Evolutionary conservation across 2,888 invertebrate species (phyloP), one percentile per base, ranked within the genome.

Genomic region (Caenorhabditis doughertyi): DNA sequence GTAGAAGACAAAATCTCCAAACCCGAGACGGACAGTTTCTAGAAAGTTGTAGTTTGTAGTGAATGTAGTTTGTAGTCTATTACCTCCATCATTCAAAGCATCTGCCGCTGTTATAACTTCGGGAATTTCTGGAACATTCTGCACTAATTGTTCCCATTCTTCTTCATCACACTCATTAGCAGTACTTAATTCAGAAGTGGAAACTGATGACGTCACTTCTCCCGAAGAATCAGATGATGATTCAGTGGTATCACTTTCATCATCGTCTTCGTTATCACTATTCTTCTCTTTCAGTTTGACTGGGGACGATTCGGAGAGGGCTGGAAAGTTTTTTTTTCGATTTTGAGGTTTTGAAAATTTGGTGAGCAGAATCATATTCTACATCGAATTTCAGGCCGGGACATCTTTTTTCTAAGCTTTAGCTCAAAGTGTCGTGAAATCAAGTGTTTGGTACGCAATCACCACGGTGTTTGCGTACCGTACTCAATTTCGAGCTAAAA

Each of bases 1-100:
- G 83, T 89, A 89, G 85, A 89, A 89, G 32, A 89, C 89, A 62
- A 89, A 89, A 49, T 89, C 89, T 39, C 89, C 89, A 81, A 89
- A 87, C n/a, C 89, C 89, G 21, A 89, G 88, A 21, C 88, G 88
- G 16, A 87, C 70, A 1, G 85, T 76, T 35, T 85, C 89, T 87
- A 70, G 55, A 88, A 77, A 16, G 18, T 35, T 0, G 55, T 49
- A n/a, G n/a, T n/a, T n/a, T n/a, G n/a, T n/a, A n/a, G n/a, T n/a
- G n/a, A n/a, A 23, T 53, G 62, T 25, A 27, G 39, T 18, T 27
- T 56, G 11, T 11, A 55, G n/a, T 47, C 18, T 47, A 35, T 11
- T 11, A 79, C 67, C 76, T 29, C 79, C 81, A 49, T 87, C 88
- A 49, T 87, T 84, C 23, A 88, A 67, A 2, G 87, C 85, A 42